Percentiles rank a stretch among this genome's conserved stretches.
These are phyloP conservation scores for Alcedo atthis DNA, from an alignment of 2,797 vertebrate species.

Conservation along the genomic window DNA sequence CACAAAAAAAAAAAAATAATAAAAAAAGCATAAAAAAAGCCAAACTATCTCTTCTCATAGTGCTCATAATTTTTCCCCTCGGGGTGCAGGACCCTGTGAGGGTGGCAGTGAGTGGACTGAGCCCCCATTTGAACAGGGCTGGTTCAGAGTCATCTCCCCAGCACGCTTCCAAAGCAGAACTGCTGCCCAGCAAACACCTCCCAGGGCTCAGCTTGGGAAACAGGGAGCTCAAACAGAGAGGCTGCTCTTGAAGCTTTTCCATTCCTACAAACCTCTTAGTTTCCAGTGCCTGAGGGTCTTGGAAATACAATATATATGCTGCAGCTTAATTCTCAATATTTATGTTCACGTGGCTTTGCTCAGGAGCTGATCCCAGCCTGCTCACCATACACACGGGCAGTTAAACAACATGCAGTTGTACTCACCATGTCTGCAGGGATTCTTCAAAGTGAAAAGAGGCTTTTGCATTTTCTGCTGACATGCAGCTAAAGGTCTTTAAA, in stretches of 20 bases:
- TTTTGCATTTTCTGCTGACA: slow-evolving; percentile 34
- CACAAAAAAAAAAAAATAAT: not conserved
- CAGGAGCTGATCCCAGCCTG: not conserved
- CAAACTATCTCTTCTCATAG: not conserved
- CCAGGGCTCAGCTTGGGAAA: not conserved
- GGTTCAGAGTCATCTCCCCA: not conserved
- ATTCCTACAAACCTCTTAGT: not conserved
- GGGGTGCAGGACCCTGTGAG: not conserved
- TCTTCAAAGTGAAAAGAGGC: slow-evolving; percentile 53
- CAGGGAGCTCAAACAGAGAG: not conserved
- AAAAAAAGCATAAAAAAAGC: not conserved
- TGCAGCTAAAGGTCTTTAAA: not conserved
- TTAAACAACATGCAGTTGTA: not conserved
- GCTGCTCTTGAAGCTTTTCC: not conserved
- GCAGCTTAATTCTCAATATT: not conserved
- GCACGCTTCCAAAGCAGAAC: not conserved
- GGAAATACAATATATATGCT: slow-evolving; percentile 13
- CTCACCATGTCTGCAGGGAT: slow-evolving; percentile 68
- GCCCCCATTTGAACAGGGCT: not conserved
- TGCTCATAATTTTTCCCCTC: not conserved
- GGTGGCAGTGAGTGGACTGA: not conserved
- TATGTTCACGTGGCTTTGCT: not conserved
- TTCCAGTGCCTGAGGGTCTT: not conserved
- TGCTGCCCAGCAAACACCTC: not conserved
- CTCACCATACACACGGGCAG: not conserved